These are phyloP conservation scores for Sylvia borin DNA, from an alignment of 2,797 vertebrate species.

Conservation along the genomic window DNA sequence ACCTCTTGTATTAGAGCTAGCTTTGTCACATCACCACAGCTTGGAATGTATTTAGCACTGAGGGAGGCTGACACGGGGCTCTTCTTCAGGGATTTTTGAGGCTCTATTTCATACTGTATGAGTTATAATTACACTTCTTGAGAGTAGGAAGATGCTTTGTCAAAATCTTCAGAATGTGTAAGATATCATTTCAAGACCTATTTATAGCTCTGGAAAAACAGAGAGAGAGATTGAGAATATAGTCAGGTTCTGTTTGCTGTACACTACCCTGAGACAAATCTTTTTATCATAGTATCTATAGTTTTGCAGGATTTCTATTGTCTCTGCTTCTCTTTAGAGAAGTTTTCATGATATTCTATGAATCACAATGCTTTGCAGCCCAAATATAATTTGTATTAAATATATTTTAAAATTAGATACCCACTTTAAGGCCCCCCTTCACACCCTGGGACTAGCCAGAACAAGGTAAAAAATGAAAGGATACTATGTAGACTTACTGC, in stretches of 20 bases:
- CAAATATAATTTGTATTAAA: neutral
- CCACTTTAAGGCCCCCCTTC: neutral
- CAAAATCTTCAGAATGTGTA: neutral
- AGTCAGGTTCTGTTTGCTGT: neutral
- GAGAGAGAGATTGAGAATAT: neutral
- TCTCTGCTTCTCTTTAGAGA: neutral
- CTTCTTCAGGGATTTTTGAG: neutral
- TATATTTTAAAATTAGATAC: neutral
- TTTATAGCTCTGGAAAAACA: neutral
- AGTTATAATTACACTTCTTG: conserved; percentile 23
- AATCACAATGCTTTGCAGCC: neutral
- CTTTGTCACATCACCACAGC: neutral
- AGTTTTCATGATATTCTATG: neutral
- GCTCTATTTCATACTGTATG: neutral
- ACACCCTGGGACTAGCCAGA: neutral
- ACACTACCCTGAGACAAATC: neutral
- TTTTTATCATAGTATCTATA: neutral
- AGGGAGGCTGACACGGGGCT: neutral
- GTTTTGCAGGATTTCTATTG: neutral
- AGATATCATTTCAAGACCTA: neutral
- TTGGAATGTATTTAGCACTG: neutral
- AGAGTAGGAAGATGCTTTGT: neutral
- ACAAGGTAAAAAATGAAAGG: rapidly evolving
- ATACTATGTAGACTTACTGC: neutral
- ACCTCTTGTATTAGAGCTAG: neutral